A percentile compares a stretch with the other conserved stretches of the same genome.
Evolutionary conservation across 2,113 vertebrate species (phyloP).

Genomic region (Epinephelus moara): DNA sequence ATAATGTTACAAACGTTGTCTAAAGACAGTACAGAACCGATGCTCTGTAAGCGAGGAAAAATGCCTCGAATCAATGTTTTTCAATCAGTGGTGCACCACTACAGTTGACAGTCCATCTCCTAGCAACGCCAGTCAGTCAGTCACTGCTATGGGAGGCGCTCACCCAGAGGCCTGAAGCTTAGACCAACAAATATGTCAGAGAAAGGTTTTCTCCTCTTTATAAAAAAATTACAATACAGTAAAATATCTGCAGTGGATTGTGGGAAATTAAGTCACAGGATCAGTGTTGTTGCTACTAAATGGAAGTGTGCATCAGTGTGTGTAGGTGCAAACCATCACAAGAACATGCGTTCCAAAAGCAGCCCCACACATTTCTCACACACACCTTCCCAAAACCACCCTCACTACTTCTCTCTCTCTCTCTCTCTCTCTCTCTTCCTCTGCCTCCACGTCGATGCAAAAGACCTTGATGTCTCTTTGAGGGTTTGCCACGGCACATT

Average conservation of each 20-base stretch:
- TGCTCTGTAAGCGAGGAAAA: neutral
- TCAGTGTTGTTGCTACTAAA: neutral
- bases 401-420: neutral
- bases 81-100: neutral
- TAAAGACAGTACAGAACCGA: neutral
- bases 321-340: conserved; percentile 5
- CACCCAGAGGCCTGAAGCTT: too few relatives aligned
- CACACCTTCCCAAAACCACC: neutral
- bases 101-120: neutral
- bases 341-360: neutral
- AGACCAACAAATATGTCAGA: too few relatives aligned
- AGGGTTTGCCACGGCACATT: conserved; percentile 73
- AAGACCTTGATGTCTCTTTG: conserved; percentile 74
- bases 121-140: neutral
- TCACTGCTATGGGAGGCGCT: too few relatives aligned
- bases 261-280: neutral
- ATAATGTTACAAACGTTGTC: neutral
- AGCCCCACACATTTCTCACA: neutral
- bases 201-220: too few relatives aligned
- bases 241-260: neutral
- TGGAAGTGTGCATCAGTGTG: neutral
- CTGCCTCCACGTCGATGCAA: conserved; percentile 47
- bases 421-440: neutral
- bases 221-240: too few relatives aligned
- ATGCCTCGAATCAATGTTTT: neutral